These are phyloP conservation scores for Amphipyra tragopoginis DNA, from an alignment of 2,888 invertebrate genomes.

Conservation along the genomic window DNA sequence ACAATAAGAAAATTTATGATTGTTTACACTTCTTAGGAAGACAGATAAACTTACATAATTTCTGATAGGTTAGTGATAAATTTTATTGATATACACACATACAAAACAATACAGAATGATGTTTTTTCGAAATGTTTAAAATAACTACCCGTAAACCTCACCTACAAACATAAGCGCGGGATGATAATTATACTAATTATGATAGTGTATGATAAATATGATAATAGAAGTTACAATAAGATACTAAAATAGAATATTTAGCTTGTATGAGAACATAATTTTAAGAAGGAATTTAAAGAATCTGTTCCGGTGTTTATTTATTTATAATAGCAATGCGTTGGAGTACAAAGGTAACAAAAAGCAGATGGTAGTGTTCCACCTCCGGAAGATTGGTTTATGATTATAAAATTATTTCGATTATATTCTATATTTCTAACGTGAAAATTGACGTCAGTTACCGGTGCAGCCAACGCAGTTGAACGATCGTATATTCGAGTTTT, in stretches of 20 bases:
- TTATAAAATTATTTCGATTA: conserved; percentile 9
- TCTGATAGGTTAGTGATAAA: too few species aligned
- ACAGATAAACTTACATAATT: background rate
- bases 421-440: background rate
- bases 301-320: conserved; percentile 32
- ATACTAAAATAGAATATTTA: conserved; percentile 3
- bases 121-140: too few species aligned
- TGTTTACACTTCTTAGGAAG: background rate
- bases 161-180: too few species aligned
- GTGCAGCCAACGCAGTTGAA: conserved; percentile 22
- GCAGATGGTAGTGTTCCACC: conserved; percentile 13
- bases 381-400: conserved; percentile 2
- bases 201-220: background rate
- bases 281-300: conserved; percentile 12
- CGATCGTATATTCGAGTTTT: conserved; percentile 18
- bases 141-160: too few species aligned
- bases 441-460: conserved; percentile 19
- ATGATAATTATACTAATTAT: too few species aligned
- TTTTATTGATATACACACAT: too few species aligned
- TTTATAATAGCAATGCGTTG: conserved; percentile 1
- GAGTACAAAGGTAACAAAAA: conserved; percentile 16
- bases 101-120: too few species aligned
- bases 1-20: too few species aligned
- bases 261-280: background rate
- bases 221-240: too few species aligned